Base-by-base conservation (phyloP, 1,140 invertebrate species). In the Triops longicaudatus region DNA sequence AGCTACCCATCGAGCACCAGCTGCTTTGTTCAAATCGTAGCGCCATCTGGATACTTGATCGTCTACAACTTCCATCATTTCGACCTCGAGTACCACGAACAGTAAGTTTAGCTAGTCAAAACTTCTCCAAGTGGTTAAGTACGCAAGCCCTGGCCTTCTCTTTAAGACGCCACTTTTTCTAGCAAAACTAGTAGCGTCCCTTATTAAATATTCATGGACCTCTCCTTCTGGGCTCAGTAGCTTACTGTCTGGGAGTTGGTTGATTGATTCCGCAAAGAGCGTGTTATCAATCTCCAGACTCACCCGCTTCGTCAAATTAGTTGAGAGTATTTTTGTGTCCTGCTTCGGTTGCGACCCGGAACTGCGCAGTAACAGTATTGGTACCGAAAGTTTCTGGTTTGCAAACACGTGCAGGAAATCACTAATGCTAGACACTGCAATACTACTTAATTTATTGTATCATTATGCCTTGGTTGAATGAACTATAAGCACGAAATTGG, bases 41-140 rank as follows among this genome's bases (percentile, higher is more conserved):
- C 88, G 5, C 88, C 89, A 1, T 84, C 86, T 2, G 88, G 87
- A 1, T 89, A 88, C 81, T 84, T 87, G 27, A 84, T 90, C 10
- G 82, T 89, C 1, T 81, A 91, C 17, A 87, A 90, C 80, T 91
- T 91, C 80, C 89, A 91, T 77, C 89, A 91, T 80, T 83, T 91
- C 41, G 86, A 89, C 1, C 85, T 91, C 0, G 90, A 92, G 82
- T 87, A 90, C 73, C 89, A 91, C 80, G 87, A 88, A 28, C 86
- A 87, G 90, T 91, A 86, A 89, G 89, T 88, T 77, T 5, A 14
- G 50, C 11, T n/a, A 12, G 17, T 63, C n/a, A n/a, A n/a, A 63
- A 63, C n/a, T 22, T 63, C 22, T 63, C 14, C 2, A 37, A 37
- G 31, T 37, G 31, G 2, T 37, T 37, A 37, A 37, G 2, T 37